These are phyloP conservation scores for Macrophya annulata DNA, from an alignment of 2,888 invertebrate species.

Conservation along the genomic window DNA sequence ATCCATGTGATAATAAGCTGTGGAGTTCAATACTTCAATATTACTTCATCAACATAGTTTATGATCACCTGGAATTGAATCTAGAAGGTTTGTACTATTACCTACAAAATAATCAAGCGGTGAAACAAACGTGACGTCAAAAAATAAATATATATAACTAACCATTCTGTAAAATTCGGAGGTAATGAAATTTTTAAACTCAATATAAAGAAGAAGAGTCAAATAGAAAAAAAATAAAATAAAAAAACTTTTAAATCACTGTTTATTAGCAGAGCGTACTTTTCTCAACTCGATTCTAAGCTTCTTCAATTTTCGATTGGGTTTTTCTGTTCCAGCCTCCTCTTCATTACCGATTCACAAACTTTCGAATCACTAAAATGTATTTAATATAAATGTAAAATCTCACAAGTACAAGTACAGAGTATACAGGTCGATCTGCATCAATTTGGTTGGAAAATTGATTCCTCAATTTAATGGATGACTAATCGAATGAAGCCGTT, in stretches of 20 bases:
- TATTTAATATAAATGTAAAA: not conserved
- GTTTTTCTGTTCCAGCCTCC: not conserved
- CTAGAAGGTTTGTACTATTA: too few relatives aligned
- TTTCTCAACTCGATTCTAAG: too few relatives aligned
- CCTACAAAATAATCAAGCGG: too few relatives aligned
- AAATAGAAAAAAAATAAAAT: too few relatives aligned
- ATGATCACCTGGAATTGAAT: too few relatives aligned
- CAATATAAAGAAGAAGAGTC: not conserved
- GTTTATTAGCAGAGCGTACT: too few relatives aligned
- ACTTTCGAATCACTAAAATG: not conserved
- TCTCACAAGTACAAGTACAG: not conserved
- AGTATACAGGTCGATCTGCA: conserved; percentile 14
- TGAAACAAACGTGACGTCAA: too few relatives aligned
- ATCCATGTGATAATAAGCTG: too few relatives aligned
- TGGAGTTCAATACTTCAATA: too few relatives aligned
- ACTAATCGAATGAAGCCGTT: conserved; percentile 45
- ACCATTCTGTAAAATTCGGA: not conserved
- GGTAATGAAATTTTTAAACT: not conserved
- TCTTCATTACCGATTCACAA: not conserved
- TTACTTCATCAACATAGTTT: too few relatives aligned
- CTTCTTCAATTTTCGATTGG: not conserved
- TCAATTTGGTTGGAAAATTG: conserved; percentile 47
- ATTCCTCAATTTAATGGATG: conserved; percentile 50
- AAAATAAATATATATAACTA: not conserved
- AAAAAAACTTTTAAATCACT: not conserved